phyloP scores from a whole-genome alignment of 2,888 invertebrate genomes.

The Saturnia pavonia region DNA sequence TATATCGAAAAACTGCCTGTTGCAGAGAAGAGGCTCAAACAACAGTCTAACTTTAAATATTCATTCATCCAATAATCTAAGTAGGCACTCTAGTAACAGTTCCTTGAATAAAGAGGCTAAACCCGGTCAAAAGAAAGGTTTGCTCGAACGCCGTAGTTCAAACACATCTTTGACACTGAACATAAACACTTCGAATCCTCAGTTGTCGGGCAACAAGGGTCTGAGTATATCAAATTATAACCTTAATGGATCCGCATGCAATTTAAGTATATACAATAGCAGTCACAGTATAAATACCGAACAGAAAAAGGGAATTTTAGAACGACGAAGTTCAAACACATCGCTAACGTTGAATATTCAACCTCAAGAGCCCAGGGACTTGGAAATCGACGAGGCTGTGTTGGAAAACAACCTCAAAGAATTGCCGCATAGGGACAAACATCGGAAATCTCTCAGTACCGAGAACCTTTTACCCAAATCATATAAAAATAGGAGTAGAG shows the following conservation, averaged over 20 bases:
- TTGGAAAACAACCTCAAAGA: conserved; percentile 64
- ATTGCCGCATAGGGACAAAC: conserved; percentile 63
- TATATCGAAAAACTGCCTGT: conserved; percentile 82
- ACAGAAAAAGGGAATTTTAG: conserved; percentile 84
- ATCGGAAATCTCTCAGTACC: conserved; percentile 83
- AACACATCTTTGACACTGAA: conserved; percentile 95
- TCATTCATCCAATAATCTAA: conserved; percentile 72
- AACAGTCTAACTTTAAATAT: conserved; percentile 93
- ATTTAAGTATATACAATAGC: conserved; percentile 74
- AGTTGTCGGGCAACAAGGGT: conserved; percentile 70
- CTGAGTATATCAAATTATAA: conserved; percentile 79
- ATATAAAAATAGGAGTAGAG: conserved; percentile 64
- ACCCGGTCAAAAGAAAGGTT: conserved; percentile 82
- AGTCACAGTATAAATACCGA: conserved; percentile 74
- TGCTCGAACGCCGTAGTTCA: conserved; percentile 92
- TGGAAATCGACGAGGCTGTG: conserved; percentile 71
- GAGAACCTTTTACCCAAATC: conserved; percentile 82
- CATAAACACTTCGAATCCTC: conserved; percentile 72
- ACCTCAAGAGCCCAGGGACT: conserved; percentile 69
- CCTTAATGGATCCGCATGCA: conserved; percentile 76
- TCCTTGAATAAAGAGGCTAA: conserved; percentile 76
- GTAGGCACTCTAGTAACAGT: conserved; percentile 81
- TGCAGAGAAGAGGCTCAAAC: conserved; percentile 92
- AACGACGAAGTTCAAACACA: conserved; percentile 91
- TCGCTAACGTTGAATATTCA: conserved; percentile 86